These are phyloP conservation scores for Steinernema feltiae DNA, from an alignment of 1,140 invertebrate species.

Conservation along the genomic window DNA sequence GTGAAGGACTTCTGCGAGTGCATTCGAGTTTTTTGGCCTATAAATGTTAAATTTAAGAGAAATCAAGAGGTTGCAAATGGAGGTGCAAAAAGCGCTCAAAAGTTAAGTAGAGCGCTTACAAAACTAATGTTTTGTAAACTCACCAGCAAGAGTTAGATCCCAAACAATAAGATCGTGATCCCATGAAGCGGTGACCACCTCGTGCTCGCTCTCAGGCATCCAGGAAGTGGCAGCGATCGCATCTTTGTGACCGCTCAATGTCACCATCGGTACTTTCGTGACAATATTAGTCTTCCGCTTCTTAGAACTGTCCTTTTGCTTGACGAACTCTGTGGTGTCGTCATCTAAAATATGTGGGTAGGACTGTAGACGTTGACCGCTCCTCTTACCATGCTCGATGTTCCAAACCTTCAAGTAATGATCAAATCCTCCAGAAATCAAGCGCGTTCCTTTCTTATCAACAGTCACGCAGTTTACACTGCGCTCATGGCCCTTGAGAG, in stretches of 20 bases:
- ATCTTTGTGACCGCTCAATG: conserved; percentile 84
- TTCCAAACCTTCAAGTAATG: conserved; percentile 53
- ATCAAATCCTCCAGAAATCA: conserved; percentile 54
- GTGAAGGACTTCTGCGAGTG: conserved; percentile 73
- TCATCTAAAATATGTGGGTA: conserved; percentile 24
- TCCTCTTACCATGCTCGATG: conserved; percentile 31
- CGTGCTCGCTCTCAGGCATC: conserved; percentile 66
- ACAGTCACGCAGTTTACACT: conserved; percentile 50
- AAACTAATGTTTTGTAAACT: no score
- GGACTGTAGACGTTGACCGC: not conserved
- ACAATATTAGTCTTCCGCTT: conserved; percentile 36
- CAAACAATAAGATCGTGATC: conserved; percentile 90
- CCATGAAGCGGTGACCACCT: conserved; percentile 77
- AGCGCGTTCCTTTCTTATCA: conserved; percentile 36
- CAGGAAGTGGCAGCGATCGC: conserved; percentile 76
- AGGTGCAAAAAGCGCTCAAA: no score
- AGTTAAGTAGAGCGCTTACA: no score
- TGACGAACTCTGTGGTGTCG: conserved; percentile 23
- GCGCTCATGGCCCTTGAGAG: conserved; percentile 47
- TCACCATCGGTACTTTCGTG: conserved; percentile 70
- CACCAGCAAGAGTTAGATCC: conserved; percentile 70
- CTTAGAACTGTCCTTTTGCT: conserved; percentile 27
- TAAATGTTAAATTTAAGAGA: no score
- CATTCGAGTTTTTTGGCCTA: conserved; percentile 20
- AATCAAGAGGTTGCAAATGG: no score